phyloP scores from a whole-genome alignment of 2,797 vertebrate genomes.

The Microtus obscurus region DNA sequence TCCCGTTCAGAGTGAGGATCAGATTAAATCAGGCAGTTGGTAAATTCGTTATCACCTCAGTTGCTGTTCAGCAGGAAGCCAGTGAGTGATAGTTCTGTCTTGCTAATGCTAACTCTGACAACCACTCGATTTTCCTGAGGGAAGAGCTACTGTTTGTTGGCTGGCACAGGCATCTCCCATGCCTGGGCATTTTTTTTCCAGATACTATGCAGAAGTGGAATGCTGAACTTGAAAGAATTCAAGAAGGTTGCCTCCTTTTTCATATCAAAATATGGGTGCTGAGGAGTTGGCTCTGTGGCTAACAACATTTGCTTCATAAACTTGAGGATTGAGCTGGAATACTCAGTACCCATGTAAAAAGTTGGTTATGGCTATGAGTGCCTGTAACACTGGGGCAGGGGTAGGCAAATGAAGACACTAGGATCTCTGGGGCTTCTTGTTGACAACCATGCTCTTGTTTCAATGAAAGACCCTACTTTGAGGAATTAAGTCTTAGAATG shows the following conservation, averaged over 20 bases:
- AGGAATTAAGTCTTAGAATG: neutral
- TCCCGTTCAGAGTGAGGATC: neutral
- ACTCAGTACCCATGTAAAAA: neutral
- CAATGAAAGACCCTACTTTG: neutral
- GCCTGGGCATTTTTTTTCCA: neutral
- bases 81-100: neutral
- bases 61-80: neutral
- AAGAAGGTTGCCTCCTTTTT: neutral
- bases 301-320: neutral
- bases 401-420: too few relatives aligned
- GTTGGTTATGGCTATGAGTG: neutral
- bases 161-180: neutral
- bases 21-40: neutral
- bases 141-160: neutral
- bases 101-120: constrained; percentile 29
- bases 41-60: constrained; percentile 47
- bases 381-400: neutral
- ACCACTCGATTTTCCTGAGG: neutral
- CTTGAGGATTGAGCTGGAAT: neutral
- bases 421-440: neutral
- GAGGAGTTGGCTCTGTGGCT: neutral
- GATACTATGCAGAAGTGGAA: neutral
- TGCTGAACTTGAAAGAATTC: neutral
- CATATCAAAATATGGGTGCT: neutral
- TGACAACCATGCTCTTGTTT: neutral